Evolutionary conservation across 2,888 invertebrate genomes (phyloP).

Genomic region (Steinernema hermaphroditum): DNA sequence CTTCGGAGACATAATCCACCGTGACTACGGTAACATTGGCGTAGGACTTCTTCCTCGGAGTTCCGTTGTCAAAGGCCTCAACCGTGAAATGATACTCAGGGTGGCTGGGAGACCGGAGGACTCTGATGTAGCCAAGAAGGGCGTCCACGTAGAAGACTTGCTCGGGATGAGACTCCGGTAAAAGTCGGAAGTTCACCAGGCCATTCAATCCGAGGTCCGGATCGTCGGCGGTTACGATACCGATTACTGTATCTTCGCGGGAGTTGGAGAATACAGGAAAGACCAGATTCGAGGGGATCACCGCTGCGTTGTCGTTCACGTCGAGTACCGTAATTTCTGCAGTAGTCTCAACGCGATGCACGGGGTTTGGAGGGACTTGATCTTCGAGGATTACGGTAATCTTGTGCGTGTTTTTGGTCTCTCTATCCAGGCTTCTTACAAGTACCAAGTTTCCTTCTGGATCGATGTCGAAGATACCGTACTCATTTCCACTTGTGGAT

Average conservation of each 20-base stretch:
- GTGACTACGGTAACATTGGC: slow-evolving; percentile 21
- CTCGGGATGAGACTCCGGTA: slow-evolving; percentile 20
- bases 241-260: slow-evolving; percentile 9
- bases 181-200: slow-evolving; percentile 22
- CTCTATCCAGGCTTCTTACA: slow-evolving; percentile 1
- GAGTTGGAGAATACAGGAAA: slow-evolving; percentile 4
- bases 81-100: slow-evolving; percentile 1
- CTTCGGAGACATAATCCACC: neutral
- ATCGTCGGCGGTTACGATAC: neutral
- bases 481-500: neutral
- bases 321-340: slow-evolving; percentile 25
- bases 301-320: slow-evolving; percentile 17
- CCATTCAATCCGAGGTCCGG: slow-evolving; percentile 7
- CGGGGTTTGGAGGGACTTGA: slow-evolving; percentile 10
- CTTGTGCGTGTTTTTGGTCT: slow-evolving; percentile 1
- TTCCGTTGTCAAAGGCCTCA: slow-evolving; percentile 20
- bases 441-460: neutral
- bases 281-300: neutral
- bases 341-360: slow-evolving; percentile 10
- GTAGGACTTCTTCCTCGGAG: neutral
- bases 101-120: neutral
- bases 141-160: slow-evolving; percentile 3
- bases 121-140: neutral
- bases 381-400: slow-evolving; percentile 25
- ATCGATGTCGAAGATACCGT: slow-evolving; percentile 15